Evolutionary conservation across 2,888 invertebrate genomes (phyloP).

Genomic region (Drosophila multiciliata): DNA sequence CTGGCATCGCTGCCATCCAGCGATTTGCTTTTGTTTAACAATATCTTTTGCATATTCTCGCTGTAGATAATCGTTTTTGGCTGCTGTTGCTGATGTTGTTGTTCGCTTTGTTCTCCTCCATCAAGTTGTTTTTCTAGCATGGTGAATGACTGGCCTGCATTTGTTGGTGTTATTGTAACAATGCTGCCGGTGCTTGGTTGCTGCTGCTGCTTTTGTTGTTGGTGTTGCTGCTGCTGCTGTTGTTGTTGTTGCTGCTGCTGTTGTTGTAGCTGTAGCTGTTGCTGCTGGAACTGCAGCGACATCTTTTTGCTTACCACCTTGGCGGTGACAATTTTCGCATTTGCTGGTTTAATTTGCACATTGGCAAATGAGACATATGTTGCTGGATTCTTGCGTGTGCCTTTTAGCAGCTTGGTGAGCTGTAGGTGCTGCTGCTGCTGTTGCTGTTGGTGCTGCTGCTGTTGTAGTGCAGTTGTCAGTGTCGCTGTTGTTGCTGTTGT

Average conservation of each 20-base stretch:
- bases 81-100: slow-evolving; percentile 37
- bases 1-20: slow-evolving; percentile 38
- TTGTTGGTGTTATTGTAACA: slow-evolving; percentile 81
- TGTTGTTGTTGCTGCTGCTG: slow-evolving; percentile 31
- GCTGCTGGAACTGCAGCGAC: slow-evolving; percentile 76
- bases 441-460: slow-evolving; percentile 26
- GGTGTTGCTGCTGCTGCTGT: slow-evolving; percentile 61
- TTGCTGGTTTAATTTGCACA: slow-evolving; percentile 83
- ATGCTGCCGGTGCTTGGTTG: slow-evolving; percentile 86
- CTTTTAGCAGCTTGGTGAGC: slow-evolving; percentile 78
- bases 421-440: slow-evolving; percentile 74
- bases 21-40: slow-evolving; percentile 64
- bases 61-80: slow-evolving; percentile 58
- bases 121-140: slow-evolving; percentile 50
- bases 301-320: slow-evolving; percentile 83
- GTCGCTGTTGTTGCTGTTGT: slow-evolving; percentile 36
- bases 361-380: slow-evolving; percentile 84
- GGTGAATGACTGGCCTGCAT: slow-evolving; percentile 66
- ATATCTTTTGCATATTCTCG: slow-evolving; percentile 71
- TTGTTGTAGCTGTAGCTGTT: slow-evolving; percentile 45
- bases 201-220: slow-evolving; percentile 43
- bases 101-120: slow-evolving; percentile 14
- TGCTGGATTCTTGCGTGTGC: slow-evolving; percentile 81
- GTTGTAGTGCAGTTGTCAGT: slow-evolving; percentile 8
- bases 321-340: slow-evolving; percentile 85